Evolutionary conservation across 2,797 vertebrate genomes (phyloP), one percentile per base, ranked within the genome.

Genomic region (Neosilurus hyrtlii): DNA sequence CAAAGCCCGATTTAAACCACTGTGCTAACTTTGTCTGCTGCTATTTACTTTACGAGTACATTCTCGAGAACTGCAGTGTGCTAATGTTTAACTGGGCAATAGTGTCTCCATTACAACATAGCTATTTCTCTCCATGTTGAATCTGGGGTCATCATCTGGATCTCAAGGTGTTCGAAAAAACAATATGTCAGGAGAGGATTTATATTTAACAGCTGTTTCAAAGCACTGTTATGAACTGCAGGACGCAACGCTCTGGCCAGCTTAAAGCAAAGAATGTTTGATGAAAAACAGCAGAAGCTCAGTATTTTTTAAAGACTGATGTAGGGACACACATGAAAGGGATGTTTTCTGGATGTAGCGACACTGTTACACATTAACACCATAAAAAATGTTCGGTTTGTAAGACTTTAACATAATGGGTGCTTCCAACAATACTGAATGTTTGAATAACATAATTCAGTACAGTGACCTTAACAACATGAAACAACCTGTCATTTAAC

Each of bases 111-210:
- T 75, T 20, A 22, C 52, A 20, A 26, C 26, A 63, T 14, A 43
- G 35, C 35, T 76, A 49, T n/a, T 35, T 7, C 57, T 49, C 30
- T 59, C 61, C 35, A 15, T 75, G 20, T 14, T n/a, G 56, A 59
- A 76, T 76, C 74, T 30, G 37, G 35, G 35, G 30, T 56, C 57
- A 76, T 76, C 57, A 62, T 77, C 57, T 77, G 57, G 74, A 15
- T 51, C 35, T 43, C 9, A 77, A 51, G 75, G 75, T 77, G 75
- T 24, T 37, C n/a, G 9, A 63, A 35, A 63, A 76, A 77, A 77
- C 59, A 77, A 11, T 16, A 35, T 76, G 74, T 76, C 74, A 62
- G 57, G 35, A 26, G 75, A 49, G 75, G 24, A 77, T 77, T 62
- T 63, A 51, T 59, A 24, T 3, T 10, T 6, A 49, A 22, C 57